phyloP scores from a whole-genome alignment of 2,888 invertebrate genomes.

The Papilio elwesi region DNA sequence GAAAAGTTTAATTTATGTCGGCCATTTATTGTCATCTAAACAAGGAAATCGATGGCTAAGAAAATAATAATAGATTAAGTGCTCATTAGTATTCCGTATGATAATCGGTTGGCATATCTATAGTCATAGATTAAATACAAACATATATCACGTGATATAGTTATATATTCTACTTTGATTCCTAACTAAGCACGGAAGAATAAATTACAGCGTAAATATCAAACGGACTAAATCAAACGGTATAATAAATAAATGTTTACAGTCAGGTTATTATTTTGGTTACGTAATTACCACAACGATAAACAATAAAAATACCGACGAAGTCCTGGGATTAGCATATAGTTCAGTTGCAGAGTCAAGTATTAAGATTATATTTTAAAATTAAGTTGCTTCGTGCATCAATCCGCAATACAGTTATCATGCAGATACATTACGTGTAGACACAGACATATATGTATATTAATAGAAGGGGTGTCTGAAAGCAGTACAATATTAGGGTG shows the following conservation, averaged over 20 bases:
- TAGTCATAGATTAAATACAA: not conserved
- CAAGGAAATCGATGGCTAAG: slow-evolving; percentile 19
- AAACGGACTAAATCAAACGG: not conserved
- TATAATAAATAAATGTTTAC: not conserved
- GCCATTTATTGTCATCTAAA: not conserved
- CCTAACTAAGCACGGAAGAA: slow-evolving; percentile 2
- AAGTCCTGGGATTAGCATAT: not conserved
- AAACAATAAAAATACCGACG: not conserved
- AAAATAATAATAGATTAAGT: slow-evolving; percentile 15
- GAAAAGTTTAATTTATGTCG: slow-evolving; percentile 14
- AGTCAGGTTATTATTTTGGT: not conserved
- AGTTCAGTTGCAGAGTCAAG: not conserved
- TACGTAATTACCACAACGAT: not conserved
- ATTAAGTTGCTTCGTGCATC: not conserved
- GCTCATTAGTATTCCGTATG: slow-evolving; percentile 31
- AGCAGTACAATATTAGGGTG: slow-evolving; percentile 1
- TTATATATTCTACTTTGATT: not conserved
- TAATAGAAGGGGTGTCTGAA: slow-evolving; percentile 6
- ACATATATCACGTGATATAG: not conserved
- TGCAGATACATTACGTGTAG: too few relatives aligned
- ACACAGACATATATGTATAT: not conserved
- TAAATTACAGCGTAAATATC: not conserved
- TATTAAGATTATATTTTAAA: not conserved
- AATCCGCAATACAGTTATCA: slow-evolving; percentile 9
- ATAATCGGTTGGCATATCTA: slow-evolving; percentile 1